Base-by-base conservation (phyloP, 2,797 vertebrate genomes). In the Zalophus californianus region DNA sequence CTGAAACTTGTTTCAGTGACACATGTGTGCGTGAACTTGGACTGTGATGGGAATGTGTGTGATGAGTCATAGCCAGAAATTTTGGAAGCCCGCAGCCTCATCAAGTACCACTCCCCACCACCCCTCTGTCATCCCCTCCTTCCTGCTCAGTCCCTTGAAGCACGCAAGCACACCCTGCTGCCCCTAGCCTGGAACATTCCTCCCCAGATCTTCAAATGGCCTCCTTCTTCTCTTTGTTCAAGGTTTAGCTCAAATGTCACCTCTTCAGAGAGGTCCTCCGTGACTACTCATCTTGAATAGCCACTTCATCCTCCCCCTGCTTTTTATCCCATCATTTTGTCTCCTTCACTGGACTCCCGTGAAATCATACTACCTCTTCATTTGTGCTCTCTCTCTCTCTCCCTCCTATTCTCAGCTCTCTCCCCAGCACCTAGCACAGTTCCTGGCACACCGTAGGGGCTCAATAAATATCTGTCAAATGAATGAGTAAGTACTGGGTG, bases 1-100 rank as follows among this genome's bases (percentile, higher is more conserved):
- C 90, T 90, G 72, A 77, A 94, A 87, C 32, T 54, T n/a, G 68
- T 70, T 90, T 91, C 88, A 94, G 12, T 32, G 23, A 64, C 29
- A 48, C 7, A 9, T 1, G 0, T 52, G 70, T 38, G 23, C 44
- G 0, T 21, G 56, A 75, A n/a, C 78, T 41, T 35, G 35, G 90
- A 18, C 1, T 2, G 4, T 18, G 12, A 7, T 4, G 14, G 78
- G 38, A 86, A 93, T 23, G 5, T 27, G 32, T 50, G 54, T 29
- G 48, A 5, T 48, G 79, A 79, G 56, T 96, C 84, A 44, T 0
- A 18, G n/a, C 50, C 35, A 60, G 38, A 94, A n/a, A 41, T 11
- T 52, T 0, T 12, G 44, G 72, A 75, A 90, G 50, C 41, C 66
- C 15, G 89, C 10, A 7, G 4, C 29, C 77, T 77, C 7, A 60